Base-by-base conservation (phyloP, 1,140 invertebrate species). In the Hypothenemus hampei region DNA sequence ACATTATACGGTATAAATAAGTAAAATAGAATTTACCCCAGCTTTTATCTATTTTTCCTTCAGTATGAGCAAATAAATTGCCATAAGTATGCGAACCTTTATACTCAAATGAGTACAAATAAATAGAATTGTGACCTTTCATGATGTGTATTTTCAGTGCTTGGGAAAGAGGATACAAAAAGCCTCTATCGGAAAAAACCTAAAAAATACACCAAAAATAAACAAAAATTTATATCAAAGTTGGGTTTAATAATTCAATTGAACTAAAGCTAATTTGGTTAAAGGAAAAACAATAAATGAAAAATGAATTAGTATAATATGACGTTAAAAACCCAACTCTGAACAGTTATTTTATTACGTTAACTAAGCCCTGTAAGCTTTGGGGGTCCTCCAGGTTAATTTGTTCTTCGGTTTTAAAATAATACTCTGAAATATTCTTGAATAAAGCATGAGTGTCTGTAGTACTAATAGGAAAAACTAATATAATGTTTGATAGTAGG, bases 161-260 rank as follows among this genome's bases (percentile, higher is more conserved):
- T 55, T 65, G 64, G 48, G 62, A 67, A 4, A 51, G 16, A 16
- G 50, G 24, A 55, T 65, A 65, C 2, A 35, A 43, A 44, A 65
- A 62, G 16, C 43, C 40, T 24, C 65, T 37, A 40, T 65, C 65
- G n/a, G 53, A 53, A 52, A 57, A 63, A 15, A 66, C 16, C 65
- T 66, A 36, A 19, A 62, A 58, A 21, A 21, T 11, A 29, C 26
- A 15, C 29, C 10, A 18, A 19, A 31, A 40, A 22, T 1, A n/a
- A 10, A 23, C 0, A 37, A 43, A 43, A 43, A 59, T 52, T n/a
- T n/a, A n/a, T n/a, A n/a, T n/a, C n/a, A n/a, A n/a, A n/a, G n/a
- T n/a, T n/a, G n/a, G n/a, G n/a, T n/a, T n/a, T n/a, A n/a, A n/a
- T n/a, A n/a, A n/a, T n/a, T n/a, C n/a, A n/a, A n/a, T n/a, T n/a